Evolutionary conservation across 2,797 vertebrate genomes (phyloP).

Genomic region (Bovichtus diacanthus): DNA sequence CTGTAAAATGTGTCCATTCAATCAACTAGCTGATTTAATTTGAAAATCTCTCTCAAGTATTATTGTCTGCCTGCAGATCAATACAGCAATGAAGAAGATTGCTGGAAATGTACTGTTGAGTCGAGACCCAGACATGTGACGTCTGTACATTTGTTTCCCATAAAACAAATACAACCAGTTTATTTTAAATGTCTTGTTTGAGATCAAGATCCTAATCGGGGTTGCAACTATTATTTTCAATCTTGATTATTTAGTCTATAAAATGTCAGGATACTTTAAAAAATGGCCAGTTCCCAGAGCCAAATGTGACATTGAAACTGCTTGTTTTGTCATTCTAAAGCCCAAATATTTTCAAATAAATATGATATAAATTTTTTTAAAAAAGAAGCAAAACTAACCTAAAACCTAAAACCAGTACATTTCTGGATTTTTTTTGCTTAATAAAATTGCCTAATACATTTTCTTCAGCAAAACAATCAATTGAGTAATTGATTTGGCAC

Average conservation of each 20-base stretch:
- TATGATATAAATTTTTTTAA: not conserved
- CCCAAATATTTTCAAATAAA: not conserved
- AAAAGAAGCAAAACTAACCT: not conserved
- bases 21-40: constrained; percentile 6
- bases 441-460: not conserved
- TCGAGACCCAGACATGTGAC: not conserved
- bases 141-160: not conserved
- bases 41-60: not conserved
- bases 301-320: not conserved
- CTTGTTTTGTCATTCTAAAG: not conserved
- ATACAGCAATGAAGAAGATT: not conserved
- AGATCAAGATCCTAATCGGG: not conserved
- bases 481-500: not conserved
- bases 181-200: not conserved
- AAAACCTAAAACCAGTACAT: not conserved
- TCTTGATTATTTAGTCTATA: not conserved
- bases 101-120: not conserved
- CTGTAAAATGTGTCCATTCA: constrained; percentile 1
- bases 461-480: not conserved
- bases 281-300: not conserved
- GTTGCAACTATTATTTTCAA: not conserved
- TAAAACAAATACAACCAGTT: not conserved
- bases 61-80: not conserved
- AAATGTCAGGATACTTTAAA: not conserved
- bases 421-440: not conserved